A percentile compares a stretch with the other conserved stretches of the same genome.
Evolutionary conservation across 2,113 vertebrate genomes (phyloP).

Genomic region (Lasiurus cinereus): DNA sequence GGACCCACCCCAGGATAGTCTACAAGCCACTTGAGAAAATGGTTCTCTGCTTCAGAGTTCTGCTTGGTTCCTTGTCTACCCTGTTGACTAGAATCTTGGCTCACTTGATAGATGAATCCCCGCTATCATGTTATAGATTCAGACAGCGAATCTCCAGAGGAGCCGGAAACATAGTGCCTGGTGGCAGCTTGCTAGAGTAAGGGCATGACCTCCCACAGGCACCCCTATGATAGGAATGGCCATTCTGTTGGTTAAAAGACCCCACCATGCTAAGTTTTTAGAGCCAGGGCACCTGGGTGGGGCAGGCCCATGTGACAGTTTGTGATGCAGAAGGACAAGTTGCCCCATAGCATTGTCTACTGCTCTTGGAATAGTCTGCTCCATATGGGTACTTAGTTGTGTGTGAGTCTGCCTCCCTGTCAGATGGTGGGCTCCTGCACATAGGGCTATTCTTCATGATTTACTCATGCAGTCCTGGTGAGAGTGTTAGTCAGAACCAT

Average conservation of each 20-base stretch:
- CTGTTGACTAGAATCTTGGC: not conserved
- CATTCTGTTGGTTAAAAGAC: not conserved
- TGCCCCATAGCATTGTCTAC: not conserved
- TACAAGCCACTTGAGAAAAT: not conserved
- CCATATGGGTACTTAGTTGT: accelerated
- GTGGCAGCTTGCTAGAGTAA: not conserved
- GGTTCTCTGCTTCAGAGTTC: not conserved
- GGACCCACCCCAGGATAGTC: not conserved
- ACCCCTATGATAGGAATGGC: not conserved
- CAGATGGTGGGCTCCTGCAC: not conserved
- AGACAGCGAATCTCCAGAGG: conserved; percentile 10
- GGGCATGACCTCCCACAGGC: not conserved
- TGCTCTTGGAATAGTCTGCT: not conserved
- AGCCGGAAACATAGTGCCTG: not conserved
- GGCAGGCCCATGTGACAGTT: not conserved
- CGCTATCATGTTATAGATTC: not conserved
- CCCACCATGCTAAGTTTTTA: not conserved
- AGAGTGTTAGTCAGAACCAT: not conserved
- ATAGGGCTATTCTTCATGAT: not conserved
- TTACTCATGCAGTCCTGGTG: not conserved
- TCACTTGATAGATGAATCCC: not conserved
- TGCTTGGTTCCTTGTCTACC: not conserved
- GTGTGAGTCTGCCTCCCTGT: not conserved
- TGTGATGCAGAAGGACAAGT: not conserved
- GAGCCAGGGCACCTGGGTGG: not conserved